phyloP scores from a whole-genome alignment of 1,140 invertebrate species.

The Saccostrea glomerata region DNA sequence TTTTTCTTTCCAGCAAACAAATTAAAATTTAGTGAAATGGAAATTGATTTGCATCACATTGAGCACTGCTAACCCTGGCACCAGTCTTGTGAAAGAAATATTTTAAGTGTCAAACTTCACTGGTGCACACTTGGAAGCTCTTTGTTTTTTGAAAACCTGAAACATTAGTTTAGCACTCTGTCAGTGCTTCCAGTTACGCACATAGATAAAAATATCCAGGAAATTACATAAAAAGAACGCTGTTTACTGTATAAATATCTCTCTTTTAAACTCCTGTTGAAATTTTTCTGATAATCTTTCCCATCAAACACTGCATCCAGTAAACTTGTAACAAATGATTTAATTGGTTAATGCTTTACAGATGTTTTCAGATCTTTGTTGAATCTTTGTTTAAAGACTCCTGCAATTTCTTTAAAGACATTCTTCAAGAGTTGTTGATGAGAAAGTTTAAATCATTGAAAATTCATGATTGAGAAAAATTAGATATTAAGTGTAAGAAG shows the following conservation, averaged over 20 bases:
- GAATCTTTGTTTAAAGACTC: not conserved
- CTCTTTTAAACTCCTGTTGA: constrained; percentile 2
- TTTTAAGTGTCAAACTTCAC: constrained; percentile 2
- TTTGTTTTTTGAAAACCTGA: not conserved
- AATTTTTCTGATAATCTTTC: constrained; percentile 9
- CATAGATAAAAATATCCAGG: constrained; percentile 7
- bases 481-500: not conserved
- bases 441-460: not conserved
- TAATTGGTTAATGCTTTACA: constrained; percentile 21
- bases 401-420: not conserved
- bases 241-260: constrained; percentile 26
- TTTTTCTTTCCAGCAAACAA: not conserved
- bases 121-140: not conserved
- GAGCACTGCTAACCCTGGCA: not conserved
- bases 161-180: constrained; percentile 17
- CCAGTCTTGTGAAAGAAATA: constrained; percentile 19
- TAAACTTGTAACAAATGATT: constrained; percentile 27
- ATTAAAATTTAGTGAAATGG: not conserved
- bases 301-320: constrained; percentile 19
- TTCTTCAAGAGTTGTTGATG: not conserved
- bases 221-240: constrained; percentile 1
- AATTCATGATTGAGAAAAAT: not conserved
- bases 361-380: not conserved
- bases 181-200: not conserved
- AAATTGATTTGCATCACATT: not conserved